A percentile compares a stretch with the other conserved stretches of the same genome.
Conservation (phyloP, 2,797 vertebrate species). For the Crenichthys baileyi region DNA sequence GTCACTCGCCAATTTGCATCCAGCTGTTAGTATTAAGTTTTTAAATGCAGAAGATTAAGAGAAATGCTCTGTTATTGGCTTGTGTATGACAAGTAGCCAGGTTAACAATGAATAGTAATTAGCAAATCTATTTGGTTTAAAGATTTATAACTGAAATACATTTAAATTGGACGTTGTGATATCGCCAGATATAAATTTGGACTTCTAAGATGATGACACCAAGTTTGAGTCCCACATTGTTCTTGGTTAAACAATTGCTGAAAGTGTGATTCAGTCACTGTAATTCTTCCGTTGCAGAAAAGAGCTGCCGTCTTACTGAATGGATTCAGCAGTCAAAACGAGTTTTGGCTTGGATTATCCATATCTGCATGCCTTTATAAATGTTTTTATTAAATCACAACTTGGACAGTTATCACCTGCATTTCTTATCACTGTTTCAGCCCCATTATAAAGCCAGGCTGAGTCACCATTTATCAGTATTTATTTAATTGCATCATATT, state of each 20-base stretch:
- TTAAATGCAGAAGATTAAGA: not conserved
- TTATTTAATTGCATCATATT: constrained; percentile 37
- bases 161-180: not conserved
- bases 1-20: not conserved
- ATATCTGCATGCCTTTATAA: not conserved
- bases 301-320: not conserved
- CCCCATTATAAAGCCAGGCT: constrained; percentile 3
- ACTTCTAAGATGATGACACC: not conserved
- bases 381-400: not conserved
- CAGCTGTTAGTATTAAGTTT: not conserved
- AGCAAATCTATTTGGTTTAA: not conserved
- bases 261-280: not conserved
- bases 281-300: not conserved
- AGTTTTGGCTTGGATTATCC: not conserved
- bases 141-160: not conserved
- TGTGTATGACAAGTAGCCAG: not conserved
- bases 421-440: constrained; percentile 6
- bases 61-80: not conserved
- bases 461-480: constrained; percentile 31
- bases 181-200: not conserved
- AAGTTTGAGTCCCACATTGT: not conserved
- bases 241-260: not conserved
- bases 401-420: not conserved
- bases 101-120: not conserved
- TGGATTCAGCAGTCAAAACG: not conserved